Conservation (phyloP, 2,797 vertebrate genomes). For the Borostomias antarcticus region DNA sequence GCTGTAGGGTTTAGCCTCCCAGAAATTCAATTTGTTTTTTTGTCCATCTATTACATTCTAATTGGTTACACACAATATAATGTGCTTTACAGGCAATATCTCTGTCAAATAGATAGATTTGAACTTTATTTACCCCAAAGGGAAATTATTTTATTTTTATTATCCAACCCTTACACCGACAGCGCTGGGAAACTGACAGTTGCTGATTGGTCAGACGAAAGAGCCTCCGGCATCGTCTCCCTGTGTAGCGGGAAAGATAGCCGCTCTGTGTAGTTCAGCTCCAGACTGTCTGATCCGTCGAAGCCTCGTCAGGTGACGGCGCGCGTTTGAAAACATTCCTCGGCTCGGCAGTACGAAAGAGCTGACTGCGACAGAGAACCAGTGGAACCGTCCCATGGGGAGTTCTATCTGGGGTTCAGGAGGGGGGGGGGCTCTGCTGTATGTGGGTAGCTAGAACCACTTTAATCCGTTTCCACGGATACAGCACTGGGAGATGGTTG, state of each 20-base stretch:
- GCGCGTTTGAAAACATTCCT: background rate
- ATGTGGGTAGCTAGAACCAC: background rate
- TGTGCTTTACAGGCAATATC: background rate
- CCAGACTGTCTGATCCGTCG: background rate
- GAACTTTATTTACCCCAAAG: too few relatives aligned
- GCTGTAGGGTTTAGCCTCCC: background rate
- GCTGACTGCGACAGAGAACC: slow-evolving; percentile 47
- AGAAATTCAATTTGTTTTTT: background rate
- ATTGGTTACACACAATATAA: too few relatives aligned
- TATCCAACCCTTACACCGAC: background rate
- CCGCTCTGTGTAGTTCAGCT: background rate
- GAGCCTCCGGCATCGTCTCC: background rate
- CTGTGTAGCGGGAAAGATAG: background rate
- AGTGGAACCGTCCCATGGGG: slow-evolving; percentile 58
- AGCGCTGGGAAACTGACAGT: background rate
- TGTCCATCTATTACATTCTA: too few relatives aligned
- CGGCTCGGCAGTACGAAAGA: too few relatives aligned
- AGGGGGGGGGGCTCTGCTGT: slow-evolving; percentile 27
- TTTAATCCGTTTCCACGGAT: slow-evolving; percentile 42
- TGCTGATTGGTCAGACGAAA: background rate
- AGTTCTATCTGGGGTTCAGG: slow-evolving; percentile 58
- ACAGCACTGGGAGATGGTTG: slow-evolving; percentile 44
- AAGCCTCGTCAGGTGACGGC: background rate
- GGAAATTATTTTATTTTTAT: background rate
- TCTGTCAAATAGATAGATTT: background rate